Evolutionary conservation across 2,113 vertebrate species (phyloP).

Genomic region (Gila orcuttii): DNA sequence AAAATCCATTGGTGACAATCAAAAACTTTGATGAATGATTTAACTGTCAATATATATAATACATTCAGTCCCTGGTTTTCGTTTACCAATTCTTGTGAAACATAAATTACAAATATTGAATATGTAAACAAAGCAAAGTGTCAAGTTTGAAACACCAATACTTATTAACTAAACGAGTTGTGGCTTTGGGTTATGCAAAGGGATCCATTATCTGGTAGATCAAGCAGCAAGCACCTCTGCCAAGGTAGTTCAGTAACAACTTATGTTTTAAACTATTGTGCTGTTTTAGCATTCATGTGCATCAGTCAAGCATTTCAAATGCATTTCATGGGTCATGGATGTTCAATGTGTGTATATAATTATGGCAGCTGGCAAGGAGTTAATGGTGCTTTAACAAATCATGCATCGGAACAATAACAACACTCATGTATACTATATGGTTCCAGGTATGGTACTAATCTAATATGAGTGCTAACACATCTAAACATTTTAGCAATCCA

Average conservation of each 20-base stretch:
- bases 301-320: constrained; percentile 28
- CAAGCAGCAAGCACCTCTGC: not conserved
- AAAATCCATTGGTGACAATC: not conserved
- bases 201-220: constrained; percentile 15
- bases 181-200: not conserved
- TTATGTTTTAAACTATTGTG: constrained; percentile 8
- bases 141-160: not conserved
- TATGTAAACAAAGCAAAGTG: not conserved
- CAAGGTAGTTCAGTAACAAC: constrained; percentile 15
- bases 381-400: constrained; percentile 22
- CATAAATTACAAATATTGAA: not conserved
- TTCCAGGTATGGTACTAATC: not conserved
- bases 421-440: not conserved
- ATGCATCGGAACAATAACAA: constrained; percentile 18
- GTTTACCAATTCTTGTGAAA: not conserved
- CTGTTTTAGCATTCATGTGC: constrained; percentile 29
- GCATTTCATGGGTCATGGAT: constrained; percentile 31
- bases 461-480: constrained; percentile 13
- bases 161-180: not conserved
- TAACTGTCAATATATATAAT: not conserved
- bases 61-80: not conserved
- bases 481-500: not conserved
- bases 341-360: constrained; percentile 26
- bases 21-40: not conserved
- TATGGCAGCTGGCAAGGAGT: constrained; percentile 19